Conservation (phyloP, 2,113 vertebrate species). For the Philantomba maxwellii region DNA sequence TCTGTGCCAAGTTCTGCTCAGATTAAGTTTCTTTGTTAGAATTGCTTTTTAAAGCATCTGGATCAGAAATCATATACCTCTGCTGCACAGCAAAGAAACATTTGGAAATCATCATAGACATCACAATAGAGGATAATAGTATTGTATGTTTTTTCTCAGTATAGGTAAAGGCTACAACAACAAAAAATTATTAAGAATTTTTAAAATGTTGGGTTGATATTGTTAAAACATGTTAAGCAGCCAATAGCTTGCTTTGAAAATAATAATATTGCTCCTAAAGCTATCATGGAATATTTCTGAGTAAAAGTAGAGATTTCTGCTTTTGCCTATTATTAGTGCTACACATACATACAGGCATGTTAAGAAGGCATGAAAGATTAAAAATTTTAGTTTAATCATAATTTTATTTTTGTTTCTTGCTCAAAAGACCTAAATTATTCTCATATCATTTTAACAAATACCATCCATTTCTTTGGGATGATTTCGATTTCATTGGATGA, state of each 20-base stretch:
- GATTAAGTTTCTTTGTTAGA: constrained; percentile 83
- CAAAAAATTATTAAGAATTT: constrained; percentile 53
- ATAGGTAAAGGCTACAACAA: constrained; percentile 32
- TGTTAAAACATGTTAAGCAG: constrained; percentile 52
- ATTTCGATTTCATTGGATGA: background rate
- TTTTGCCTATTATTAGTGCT: constrained; percentile 13
- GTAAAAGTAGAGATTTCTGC: constrained; percentile 15
- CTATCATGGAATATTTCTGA: background rate
- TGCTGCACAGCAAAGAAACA: constrained; percentile 76
- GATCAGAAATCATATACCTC: constrained; percentile 81
- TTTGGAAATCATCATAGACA: constrained; percentile 84
- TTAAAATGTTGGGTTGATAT: constrained; percentile 37
- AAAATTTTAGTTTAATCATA: background rate
- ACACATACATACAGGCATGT: background rate
- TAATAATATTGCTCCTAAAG: constrained; percentile 19
- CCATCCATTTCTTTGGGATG: background rate
- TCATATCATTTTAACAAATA: background rate
- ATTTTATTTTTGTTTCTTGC: constrained; percentile 57
- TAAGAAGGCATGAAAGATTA: background rate
- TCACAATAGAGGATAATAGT: constrained; percentile 65
- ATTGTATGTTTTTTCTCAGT: constrained; percentile 59
- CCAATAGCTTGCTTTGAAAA: constrained; percentile 24
- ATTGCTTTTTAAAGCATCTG: constrained; percentile 81
- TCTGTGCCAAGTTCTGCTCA: constrained; percentile 79
- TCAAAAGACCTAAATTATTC: constrained; percentile 24